phyloP scores from a whole-genome alignment of 2,797 vertebrate species.

The Rachycentron canadum region DNA sequence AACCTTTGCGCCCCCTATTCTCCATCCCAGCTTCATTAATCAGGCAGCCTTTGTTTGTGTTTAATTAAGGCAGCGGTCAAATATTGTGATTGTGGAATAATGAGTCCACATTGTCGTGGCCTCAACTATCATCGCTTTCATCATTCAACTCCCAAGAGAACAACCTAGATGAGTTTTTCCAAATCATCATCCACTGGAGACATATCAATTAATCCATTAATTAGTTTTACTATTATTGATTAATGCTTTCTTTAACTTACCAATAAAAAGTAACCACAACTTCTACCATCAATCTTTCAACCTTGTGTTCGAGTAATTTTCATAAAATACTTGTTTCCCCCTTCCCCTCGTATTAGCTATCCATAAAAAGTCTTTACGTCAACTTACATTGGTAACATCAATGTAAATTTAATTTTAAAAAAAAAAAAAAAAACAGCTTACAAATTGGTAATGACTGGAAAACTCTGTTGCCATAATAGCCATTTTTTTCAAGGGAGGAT shows the following conservation, averaged over 20 bases:
- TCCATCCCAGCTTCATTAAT: slow-evolving; percentile 36
- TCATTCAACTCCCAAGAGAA: slow-evolving; percentile 15
- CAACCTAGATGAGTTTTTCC: slow-evolving; percentile 2
- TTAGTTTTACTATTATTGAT: no score
- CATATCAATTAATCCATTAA: no score
- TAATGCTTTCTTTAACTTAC: no score
- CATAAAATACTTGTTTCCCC: neutral
- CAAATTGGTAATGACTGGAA: no score
- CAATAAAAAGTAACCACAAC: no score
- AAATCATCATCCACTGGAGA: neutral
- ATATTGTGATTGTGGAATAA: slow-evolving; percentile 52
- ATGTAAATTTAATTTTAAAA: no score
- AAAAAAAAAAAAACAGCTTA: no score
- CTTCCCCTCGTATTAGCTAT: no score
- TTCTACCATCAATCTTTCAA: neutral
- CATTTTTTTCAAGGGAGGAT: no score
- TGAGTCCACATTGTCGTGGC: slow-evolving; percentile 43
- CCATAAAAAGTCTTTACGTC: no score
- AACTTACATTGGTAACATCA: no score
- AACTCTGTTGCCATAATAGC: no score
- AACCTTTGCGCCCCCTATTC: slow-evolving; percentile 3
- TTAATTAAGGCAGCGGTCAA: slow-evolving; percentile 39
- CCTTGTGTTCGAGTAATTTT: neutral
- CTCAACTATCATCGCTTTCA: slow-evolving; percentile 26
- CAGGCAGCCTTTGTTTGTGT: slow-evolving; percentile 40